These are phyloP conservation scores for Phoxinus dragarum DNA, from an alignment of 2,797 vertebrate species.

Conservation along the genomic window DNA sequence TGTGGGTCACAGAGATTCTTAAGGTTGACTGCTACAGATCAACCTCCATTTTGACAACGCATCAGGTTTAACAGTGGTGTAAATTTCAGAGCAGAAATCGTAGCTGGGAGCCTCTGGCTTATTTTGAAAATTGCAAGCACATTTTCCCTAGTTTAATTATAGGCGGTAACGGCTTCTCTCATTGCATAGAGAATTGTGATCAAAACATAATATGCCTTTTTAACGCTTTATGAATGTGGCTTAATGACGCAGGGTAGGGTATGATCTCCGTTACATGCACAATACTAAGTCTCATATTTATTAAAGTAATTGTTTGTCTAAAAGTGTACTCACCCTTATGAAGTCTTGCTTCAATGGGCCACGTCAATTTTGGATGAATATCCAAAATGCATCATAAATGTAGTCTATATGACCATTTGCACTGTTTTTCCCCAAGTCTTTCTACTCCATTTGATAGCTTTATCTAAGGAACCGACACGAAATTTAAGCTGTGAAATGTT, in stretches of 20 bases:
- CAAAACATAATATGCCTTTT: slow-evolving; percentile 13
- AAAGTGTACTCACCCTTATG: neutral
- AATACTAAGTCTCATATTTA: neutral
- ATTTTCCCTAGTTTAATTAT: slow-evolving; percentile 12
- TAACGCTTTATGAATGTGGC: slow-evolving; percentile 5
- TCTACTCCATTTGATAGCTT: neutral
- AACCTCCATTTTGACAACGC: slow-evolving; percentile 25
- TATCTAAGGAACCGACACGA: neutral
- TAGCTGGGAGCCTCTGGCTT: slow-evolving; percentile 3
- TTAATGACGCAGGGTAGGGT: slow-evolving; percentile 8
- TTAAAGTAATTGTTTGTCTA: neutral
- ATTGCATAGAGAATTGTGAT: slow-evolving; percentile 10
- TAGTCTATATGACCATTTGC: neutral
- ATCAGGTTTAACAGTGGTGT: slow-evolving; percentile 28
- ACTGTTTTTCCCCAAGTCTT: neutral
- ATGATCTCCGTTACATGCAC: neutral
- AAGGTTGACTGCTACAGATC: neutral
- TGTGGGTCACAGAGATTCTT: slow-evolving; percentile 18
- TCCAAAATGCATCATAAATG: neutral
- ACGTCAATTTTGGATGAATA: neutral
- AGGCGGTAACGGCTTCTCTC: neutral
- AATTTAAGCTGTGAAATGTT: neutral
- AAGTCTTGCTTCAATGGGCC: neutral
- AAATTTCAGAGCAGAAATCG: slow-evolving; percentile 8
- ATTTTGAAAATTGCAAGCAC: slow-evolving; percentile 1